Evolutionary conservation across 2,888 invertebrate species (phyloP).

Genomic region (Acanthopleura granulata): DNA sequence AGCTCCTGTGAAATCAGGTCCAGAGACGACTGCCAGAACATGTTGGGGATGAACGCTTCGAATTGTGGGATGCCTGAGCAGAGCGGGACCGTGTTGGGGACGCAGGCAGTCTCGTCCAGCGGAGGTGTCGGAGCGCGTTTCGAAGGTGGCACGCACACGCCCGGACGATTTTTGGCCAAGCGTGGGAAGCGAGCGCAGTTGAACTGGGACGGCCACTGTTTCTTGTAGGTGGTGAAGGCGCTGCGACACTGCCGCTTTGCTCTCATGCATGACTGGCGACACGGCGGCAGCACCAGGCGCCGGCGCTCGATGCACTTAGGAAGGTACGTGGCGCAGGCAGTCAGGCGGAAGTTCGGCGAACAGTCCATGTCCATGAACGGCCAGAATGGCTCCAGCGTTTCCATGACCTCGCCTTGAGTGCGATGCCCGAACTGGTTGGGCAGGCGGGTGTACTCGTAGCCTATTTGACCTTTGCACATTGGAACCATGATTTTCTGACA

Average conservation of each 20-base stretch:
- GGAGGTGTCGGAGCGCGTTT: constrained; percentile 5
- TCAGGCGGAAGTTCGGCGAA: constrained; percentile 47
- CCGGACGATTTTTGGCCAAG: background rate
- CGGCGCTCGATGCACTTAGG: constrained; percentile 44
- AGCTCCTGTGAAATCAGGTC: constrained; percentile 34
- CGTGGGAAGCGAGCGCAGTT: constrained; percentile 25
- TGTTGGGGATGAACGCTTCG: constrained; percentile 53
- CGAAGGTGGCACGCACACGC: constrained; percentile 21
- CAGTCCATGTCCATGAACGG: constrained; percentile 53
- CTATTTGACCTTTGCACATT: constrained; percentile 53
- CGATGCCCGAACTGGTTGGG: constrained; percentile 28
- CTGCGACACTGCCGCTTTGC: constrained; percentile 41
- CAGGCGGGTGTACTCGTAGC: constrained; percentile 48
- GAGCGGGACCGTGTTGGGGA: constrained; percentile 42
- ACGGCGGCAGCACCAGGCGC: constrained; percentile 37
- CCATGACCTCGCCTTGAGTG: constrained; percentile 8
- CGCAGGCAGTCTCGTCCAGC: constrained; percentile 36
- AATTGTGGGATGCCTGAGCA: constrained; percentile 43
- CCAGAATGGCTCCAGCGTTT: constrained; percentile 48
- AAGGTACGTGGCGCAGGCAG: constrained; percentile 50
- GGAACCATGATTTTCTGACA: constrained; percentile 47
- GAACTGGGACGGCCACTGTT: constrained; percentile 41
- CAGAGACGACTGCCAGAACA: constrained; percentile 42
- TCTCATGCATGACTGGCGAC: constrained; percentile 43
- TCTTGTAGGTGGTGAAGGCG: constrained; percentile 33